Evolutionary conservation across 2,888 invertebrate genomes (phyloP).

Genomic region (Tetropium fuscum): DNA sequence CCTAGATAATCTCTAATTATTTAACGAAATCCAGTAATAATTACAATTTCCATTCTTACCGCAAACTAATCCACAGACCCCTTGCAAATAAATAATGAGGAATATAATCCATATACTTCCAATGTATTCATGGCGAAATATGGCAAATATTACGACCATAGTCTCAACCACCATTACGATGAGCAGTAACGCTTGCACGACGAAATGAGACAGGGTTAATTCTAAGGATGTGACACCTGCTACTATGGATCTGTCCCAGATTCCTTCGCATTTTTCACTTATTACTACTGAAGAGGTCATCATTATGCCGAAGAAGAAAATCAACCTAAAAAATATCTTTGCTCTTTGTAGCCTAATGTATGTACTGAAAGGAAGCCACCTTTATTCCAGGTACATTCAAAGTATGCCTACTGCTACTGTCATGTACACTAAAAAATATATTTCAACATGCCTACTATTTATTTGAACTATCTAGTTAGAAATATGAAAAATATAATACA

Average conservation of each 20-base stretch:
- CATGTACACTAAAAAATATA: no score
- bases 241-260: constrained; percentile 88
- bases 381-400: no score
- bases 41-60: no score
- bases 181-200: constrained; percentile 75
- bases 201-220: constrained; percentile 84
- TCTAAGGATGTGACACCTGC: constrained; percentile 86
- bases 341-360: no score
- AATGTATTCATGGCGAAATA: constrained; percentile 72
- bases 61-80: constrained; percentile 87
- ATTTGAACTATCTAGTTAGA: no score
- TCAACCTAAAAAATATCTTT: no score
- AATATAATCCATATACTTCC: constrained; percentile 75
- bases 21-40: no score
- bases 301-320: constrained; percentile 87
- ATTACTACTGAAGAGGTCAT: constrained; percentile 87
- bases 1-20: no score
- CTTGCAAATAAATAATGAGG: constrained; percentile 76
- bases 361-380: no score
- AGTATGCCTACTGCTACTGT: no score
- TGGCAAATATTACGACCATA: constrained; percentile 72
- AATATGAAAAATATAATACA: no score
- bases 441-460: no score
- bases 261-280: constrained; percentile 80
- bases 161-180: constrained; percentile 75